Conservation (phyloP, 2,888 invertebrate species). For the Nebria brevicollis region DNA sequence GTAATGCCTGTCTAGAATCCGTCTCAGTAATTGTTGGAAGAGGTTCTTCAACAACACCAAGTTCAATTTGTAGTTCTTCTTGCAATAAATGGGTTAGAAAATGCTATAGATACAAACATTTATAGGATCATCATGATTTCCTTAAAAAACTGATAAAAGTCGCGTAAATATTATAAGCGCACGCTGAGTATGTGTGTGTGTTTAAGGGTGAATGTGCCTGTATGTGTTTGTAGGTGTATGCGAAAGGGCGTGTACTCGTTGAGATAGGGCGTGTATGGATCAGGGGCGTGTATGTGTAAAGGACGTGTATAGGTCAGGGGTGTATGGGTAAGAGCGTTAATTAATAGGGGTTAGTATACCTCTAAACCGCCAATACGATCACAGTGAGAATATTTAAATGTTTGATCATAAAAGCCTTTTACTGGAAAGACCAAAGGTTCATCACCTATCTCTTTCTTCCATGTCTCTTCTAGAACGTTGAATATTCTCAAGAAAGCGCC, state of each 20-base stretch:
- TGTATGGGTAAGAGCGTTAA: no score
- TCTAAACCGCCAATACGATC: conserved; percentile 41
- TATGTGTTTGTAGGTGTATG: no score
- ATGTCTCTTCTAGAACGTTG: conserved; percentile 17
- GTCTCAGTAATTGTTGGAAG: conserved; percentile 5
- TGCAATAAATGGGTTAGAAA: conserved; percentile 58
- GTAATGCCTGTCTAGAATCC: background rate
- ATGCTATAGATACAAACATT: conserved; percentile 5
- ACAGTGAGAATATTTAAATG: conserved; percentile 29
- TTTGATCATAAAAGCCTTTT: conserved; percentile 32
- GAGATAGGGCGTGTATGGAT: no score
- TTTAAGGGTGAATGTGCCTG: no score
- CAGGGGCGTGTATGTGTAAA: no score
- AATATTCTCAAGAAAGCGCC: conserved; percentile 24
- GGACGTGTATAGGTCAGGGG: no score
- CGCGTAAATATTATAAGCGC: no score
- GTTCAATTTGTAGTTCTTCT: conserved; percentile 56
- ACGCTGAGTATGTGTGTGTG: no score
- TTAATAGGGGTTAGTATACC: background rate
- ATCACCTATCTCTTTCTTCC: conserved; percentile 30
- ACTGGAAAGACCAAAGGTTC: conserved; percentile 20
- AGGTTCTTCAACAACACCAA: conserved; percentile 55
- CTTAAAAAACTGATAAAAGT: no score
- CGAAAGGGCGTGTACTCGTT: no score
- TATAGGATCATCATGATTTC: no score